Percentiles rank a stretch among this genome's conserved stretches.
phyloP scores from a whole-genome alignment of 2,888 invertebrate species.

The Allophyes oxyacanthae region DNA sequence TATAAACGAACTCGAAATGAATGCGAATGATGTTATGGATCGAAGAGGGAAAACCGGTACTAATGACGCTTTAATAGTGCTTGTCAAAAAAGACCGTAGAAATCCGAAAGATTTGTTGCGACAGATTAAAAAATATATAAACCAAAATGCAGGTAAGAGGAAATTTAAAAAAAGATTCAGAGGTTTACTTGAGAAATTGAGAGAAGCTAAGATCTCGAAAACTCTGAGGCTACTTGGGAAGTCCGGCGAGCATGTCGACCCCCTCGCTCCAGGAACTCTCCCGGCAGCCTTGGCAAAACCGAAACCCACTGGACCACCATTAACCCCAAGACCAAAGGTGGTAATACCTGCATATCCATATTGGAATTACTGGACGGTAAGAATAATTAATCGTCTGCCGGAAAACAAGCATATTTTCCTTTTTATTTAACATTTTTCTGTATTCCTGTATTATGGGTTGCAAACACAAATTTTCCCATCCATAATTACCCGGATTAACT shows the following conservation, averaged over 20 bases:
- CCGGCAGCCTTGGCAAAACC: accelerated
- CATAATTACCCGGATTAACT: too few species aligned
- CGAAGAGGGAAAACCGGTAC: not conserved
- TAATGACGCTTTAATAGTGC: constrained; percentile 9
- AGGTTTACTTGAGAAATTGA: not conserved
- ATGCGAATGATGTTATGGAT: not conserved
- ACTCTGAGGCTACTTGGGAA: not conserved
- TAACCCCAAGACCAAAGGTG: not conserved
- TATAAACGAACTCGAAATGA: constrained; percentile 11
- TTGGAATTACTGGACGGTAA: constrained; percentile 74
- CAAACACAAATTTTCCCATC: too few species aligned
- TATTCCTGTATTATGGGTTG: too few species aligned
- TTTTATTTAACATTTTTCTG: too few species aligned
- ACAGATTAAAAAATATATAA: constrained; percentile 9
- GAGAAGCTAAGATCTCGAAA: accelerated
- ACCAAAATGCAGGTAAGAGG: not conserved
- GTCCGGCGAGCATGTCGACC: constrained; percentile 12
- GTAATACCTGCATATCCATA: constrained; percentile 45
- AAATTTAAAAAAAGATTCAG: constrained; percentile 4
- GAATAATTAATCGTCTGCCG: constrained; percentile 9
- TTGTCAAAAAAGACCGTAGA: constrained; percentile 2
- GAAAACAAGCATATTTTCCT: too few species aligned
- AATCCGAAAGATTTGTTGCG: not conserved
- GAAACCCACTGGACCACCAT: accelerated
- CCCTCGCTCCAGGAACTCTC: constrained; percentile 13